Evolutionary conservation across 2,888 invertebrate genomes (phyloP), one percentile per base, ranked within the genome.

Genomic region (Lasioglossum leucozonium): DNA sequence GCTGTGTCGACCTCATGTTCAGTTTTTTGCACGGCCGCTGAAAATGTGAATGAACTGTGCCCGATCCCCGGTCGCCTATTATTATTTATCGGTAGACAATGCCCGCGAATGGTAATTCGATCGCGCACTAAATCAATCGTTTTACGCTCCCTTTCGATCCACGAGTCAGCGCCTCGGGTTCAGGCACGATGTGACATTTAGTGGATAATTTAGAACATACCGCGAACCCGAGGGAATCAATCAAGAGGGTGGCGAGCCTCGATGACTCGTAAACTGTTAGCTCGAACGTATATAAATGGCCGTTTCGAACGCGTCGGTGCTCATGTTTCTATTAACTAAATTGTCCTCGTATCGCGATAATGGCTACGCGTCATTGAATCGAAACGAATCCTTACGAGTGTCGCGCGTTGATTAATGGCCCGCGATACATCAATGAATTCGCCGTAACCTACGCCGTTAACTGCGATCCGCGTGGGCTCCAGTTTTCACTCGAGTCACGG

Each of bases 31-130:
- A n/a, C 16, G 5, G 34, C 8, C 42, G 77, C 0, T 78, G 86
- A 85, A 85, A 86, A 58, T 11, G 62, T n/a, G n/a, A n/a, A n/a
- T n/a, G n/a, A n/a, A n/a, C n/a, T 74, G 81, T 71, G 37, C 42
- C 18, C 77, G 73, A 69, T 58, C 13, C 34, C 34, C 6, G 26
- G 30, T 40, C 69, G 58, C 62, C 71, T 47, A 42, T 75, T 81
- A 72, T 81, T 71, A 75, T 81, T 81, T 82, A 77, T 73, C 22
- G 62, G 5, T 22, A 42, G 10, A 34, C 69, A 69, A 71, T 42
- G 34, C 42, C 26, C 37, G 44, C 37, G 47, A n/a, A 76, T 62
- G 65, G 58, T 55, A 65, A 82, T 62, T 75, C 72, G 72, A 72
- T 83, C 81, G 37, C 34, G 74, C 16, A 44, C 2, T 75, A 74